Evolutionary conservation across 23 tunicate genomes (phyloP), one percentile per base, ranked within the genome.

Genomic region (Halocynthia roretzi): DNA sequence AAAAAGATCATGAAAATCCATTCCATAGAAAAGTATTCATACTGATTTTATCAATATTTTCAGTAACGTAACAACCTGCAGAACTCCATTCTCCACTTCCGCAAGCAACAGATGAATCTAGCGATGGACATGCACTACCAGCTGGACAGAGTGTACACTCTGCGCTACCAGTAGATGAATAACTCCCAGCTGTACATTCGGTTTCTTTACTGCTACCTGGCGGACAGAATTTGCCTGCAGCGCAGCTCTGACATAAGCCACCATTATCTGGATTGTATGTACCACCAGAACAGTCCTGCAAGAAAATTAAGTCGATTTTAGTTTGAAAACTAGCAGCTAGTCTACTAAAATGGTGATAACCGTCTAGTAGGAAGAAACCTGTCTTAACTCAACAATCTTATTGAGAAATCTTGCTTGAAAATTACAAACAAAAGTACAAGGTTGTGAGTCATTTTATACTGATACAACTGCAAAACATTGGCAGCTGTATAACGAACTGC

Each of bases 191-290:
- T 63, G 7, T 61, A 71, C 98, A 92, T 40, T 71, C 50, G 18
- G 19, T 11, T 54, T 89, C 67, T 0, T 53, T 63, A 31, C 19
- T 58, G 20, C 85, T 79, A 19, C 98, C 98, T 6, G 19, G 54
- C 17, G 83, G 82, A 82, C 98, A 92, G 73, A 82, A 92, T 8
- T 62, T 71, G 7, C 98, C 98, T 17, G 92, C 82, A n/a, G 83
- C 54, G 55, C 98, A 92, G 12, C 53, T 64, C 10, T 68, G 44
- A 75, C 98, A 92, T 7, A 72, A 54, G 10, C 22, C 55, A 8
- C 75, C 98, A 54, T 80, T 53, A 23, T 75, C 19, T 63, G 55
- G 68, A 52, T 83, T 78, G 72, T 67, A 92, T 5, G 81, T 82
- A 19, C 98, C 98, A 12, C 78, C 82, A 9, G 71, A 65, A 53